Percentiles rank a stretch among this genome's conserved stretches.
Conservation (phyloP, 92 coral and sea anemone genomes). For the Zoanthus gigantus region DNA sequence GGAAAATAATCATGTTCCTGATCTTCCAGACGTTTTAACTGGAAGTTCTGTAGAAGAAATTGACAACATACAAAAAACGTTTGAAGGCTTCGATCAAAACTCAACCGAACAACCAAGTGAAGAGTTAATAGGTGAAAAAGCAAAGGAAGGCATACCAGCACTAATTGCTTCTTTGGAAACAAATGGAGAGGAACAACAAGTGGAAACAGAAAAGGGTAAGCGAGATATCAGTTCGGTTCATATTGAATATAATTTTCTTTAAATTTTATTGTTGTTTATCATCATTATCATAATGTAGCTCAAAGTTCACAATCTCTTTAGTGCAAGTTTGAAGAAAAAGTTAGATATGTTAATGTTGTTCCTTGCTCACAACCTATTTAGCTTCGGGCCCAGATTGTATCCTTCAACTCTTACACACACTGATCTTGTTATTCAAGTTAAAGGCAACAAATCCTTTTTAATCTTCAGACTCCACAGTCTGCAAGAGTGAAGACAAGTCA, state of each 20-base stretch:
- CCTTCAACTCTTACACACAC: neutral
- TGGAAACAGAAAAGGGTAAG: neutral
- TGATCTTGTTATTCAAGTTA: neutral
- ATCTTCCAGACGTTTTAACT: constrained; percentile 4
- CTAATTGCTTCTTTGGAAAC: constrained; percentile 7
- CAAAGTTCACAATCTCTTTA: too few species aligned
- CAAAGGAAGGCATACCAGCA: neutral
- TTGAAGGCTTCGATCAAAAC: constrained; percentile 1
- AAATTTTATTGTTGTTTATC: neutral
- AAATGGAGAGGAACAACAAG: constrained; percentile 18
- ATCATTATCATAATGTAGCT: too few species aligned
- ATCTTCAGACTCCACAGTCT: constrained; percentile 31
- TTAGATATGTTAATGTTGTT: too few species aligned
- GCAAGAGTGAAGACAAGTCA: constrained; percentile 17
- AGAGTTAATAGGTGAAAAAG: neutral
- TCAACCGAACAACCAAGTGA: neutral
- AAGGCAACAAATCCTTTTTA: neutral
- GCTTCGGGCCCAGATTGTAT: too few species aligned
- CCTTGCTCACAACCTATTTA: too few species aligned
- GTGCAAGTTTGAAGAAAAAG: too few species aligned
- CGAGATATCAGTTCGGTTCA: neutral
- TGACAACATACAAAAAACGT: neutral
- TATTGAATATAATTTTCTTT: neutral
- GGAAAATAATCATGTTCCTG: constrained; percentile 17
- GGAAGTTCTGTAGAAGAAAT: neutral